These are phyloP conservation scores for Zenarchopterus dispar DNA, from an alignment of 2,797 vertebrate genomes.

Conservation along the genomic window DNA sequence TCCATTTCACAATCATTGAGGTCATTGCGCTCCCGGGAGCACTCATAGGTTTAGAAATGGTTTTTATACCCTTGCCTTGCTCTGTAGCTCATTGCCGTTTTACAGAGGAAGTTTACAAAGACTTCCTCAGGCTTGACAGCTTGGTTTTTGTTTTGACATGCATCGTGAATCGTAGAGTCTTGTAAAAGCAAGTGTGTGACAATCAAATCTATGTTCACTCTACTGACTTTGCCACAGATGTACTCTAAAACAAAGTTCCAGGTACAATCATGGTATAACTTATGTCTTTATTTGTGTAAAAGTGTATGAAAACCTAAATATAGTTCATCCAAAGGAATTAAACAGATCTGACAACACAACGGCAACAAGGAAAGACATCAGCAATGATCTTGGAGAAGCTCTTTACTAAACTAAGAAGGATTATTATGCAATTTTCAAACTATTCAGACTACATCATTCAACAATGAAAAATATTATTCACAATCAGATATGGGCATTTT, in stretches of 20 bases:
- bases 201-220: background rate
- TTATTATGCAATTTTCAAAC: too few species aligned
- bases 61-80: conserved; percentile 3
- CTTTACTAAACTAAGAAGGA: too few species aligned
- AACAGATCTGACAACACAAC: too few species aligned
- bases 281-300: too few species aligned
- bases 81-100: conserved; percentile 8
- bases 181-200: background rate
- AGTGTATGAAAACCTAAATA: too few species aligned
- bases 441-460: too few species aligned
- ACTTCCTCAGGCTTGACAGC: conserved; percentile 6
- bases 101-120: conserved; percentile 4
- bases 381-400: too few species aligned
- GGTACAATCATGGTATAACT: too few species aligned
- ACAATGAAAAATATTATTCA: too few species aligned
- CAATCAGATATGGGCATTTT: too few species aligned
- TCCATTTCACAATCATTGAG: conserved; percentile 18
- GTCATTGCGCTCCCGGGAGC: conserved; percentile 28
- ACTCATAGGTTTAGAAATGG: conserved; percentile 21
- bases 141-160: conserved; percentile 9
- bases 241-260: background rate
- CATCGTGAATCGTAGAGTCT: background rate
- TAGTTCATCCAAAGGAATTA: too few species aligned
- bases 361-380: too few species aligned
- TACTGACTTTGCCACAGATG: background rate